These are phyloP conservation scores for Hesperia comma DNA, from an alignment of 2,888 invertebrate genomes.

Conservation along the genomic window DNA sequence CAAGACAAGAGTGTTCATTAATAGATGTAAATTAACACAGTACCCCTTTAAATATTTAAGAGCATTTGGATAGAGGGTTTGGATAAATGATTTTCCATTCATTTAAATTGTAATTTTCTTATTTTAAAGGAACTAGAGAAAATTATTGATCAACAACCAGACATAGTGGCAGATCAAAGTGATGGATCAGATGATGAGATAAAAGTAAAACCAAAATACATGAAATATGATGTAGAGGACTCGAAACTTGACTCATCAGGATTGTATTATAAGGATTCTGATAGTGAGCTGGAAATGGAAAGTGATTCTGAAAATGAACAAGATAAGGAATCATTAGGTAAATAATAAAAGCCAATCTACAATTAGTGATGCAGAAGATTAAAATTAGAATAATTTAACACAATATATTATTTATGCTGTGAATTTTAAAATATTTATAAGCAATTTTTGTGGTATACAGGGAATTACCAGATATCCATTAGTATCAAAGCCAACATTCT, in stretches of 20 bases:
- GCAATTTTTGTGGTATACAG: no score
- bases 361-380: no score
- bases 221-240: constrained; percentile 86
- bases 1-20: no score
- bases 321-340: constrained; percentile 84
- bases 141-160: constrained; percentile 86
- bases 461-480: no score
- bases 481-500: no score
- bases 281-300: constrained; percentile 86
- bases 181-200: constrained; percentile 85
- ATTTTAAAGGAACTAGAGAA: constrained; percentile 77
- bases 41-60: no score
- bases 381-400: no score
- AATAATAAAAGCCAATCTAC: constrained; percentile 14
- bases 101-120: constrained; percentile 21
- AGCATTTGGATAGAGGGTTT: no score
- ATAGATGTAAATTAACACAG: no score
- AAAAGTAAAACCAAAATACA: constrained; percentile 79
- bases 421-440: no score
- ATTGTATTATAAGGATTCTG: constrained; percentile 86
- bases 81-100: no score
- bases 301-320: constrained; percentile 81
- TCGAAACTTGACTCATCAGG: constrained; percentile 88
- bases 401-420: no score
- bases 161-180: constrained; percentile 86